Percentiles rank a stretch among this genome's conserved stretches.
Conservation (phyloP, 2,113 vertebrate species). For the Chiloscyllium plagiosum region DNA sequence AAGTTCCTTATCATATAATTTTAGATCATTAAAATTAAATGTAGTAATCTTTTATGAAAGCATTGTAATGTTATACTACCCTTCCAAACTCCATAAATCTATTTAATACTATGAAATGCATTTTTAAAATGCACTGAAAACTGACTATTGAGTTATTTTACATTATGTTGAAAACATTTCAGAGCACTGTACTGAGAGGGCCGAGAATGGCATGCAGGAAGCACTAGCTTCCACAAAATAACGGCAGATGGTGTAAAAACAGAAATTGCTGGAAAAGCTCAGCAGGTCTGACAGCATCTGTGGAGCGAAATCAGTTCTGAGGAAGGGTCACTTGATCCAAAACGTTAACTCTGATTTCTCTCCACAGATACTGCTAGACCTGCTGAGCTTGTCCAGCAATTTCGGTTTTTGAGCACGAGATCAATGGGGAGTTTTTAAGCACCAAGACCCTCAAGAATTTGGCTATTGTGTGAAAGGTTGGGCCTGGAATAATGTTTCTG, state of each 20-base stretch:
- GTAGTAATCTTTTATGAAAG: background rate
- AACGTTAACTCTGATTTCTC: too few relatives aligned
- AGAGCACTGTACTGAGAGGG: background rate
- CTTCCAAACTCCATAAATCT: background rate
- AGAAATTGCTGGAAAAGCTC: too few relatives aligned
- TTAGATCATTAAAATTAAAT: background rate
- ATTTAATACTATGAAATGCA: background rate
- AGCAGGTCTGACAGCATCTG: too few relatives aligned
- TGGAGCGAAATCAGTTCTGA: too few relatives aligned
- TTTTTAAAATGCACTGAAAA: background rate
- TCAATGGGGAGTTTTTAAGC: too few relatives aligned
- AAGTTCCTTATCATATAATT: background rate
- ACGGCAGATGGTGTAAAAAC: too few relatives aligned
- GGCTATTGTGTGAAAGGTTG: slow-evolving; percentile 7
- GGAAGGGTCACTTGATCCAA: too few relatives aligned
- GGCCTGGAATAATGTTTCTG: background rate
- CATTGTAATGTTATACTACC: background rate
- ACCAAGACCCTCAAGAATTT: background rate
- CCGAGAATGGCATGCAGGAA: background rate
- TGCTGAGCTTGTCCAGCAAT: too few relatives aligned
- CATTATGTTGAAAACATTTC: background rate
- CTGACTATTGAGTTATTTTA: background rate
- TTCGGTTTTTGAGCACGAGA: too few relatives aligned
- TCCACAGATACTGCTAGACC: too few relatives aligned
- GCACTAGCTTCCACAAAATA: background rate